Conservation (phyloP, 2,888 invertebrate species). For the Aromia moschata region DNA sequence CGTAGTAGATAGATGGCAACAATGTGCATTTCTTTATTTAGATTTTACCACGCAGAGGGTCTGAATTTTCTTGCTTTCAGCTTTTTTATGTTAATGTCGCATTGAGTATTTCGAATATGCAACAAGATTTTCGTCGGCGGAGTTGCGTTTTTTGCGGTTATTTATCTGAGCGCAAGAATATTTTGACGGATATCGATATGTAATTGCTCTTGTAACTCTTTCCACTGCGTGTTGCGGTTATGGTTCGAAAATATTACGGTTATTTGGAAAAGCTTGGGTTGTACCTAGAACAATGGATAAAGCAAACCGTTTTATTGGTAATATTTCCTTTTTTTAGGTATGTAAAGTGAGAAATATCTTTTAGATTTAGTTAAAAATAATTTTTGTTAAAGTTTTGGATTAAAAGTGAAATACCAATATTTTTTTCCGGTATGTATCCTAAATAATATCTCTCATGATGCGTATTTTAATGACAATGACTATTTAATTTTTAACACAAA, state of each 20-base stretch:
- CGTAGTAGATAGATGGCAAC: too few species aligned
- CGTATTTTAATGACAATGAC: too few species aligned
- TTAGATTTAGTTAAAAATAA: too few species aligned
- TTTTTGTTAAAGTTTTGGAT: too few species aligned
- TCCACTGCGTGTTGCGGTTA: neutral
- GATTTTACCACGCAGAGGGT: slow-evolving; percentile 8
- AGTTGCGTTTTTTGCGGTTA: neutral
- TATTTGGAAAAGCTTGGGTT: neutral
- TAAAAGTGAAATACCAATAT: too few species aligned
- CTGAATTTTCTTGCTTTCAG: slow-evolving; percentile 25
- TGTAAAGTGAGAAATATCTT: too few species aligned
- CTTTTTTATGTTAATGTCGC: neutral
- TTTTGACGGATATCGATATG: neutral
- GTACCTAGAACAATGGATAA: neutral
- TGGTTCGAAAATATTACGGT: neutral
- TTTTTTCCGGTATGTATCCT: too few species aligned
- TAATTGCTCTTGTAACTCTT: neutral
- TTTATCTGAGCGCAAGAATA: neutral
- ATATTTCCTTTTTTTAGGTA: too few species aligned
- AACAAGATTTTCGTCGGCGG: neutral
- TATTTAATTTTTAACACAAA: too few species aligned
- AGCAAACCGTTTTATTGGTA: too few species aligned
- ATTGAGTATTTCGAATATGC: neutral
- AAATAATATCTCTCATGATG: too few species aligned
- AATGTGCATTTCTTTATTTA: too few species aligned